Evolutionary conservation across 2,797 vertebrate genomes (phyloP).

Genomic region (Sebastes trivittatus): DNA sequence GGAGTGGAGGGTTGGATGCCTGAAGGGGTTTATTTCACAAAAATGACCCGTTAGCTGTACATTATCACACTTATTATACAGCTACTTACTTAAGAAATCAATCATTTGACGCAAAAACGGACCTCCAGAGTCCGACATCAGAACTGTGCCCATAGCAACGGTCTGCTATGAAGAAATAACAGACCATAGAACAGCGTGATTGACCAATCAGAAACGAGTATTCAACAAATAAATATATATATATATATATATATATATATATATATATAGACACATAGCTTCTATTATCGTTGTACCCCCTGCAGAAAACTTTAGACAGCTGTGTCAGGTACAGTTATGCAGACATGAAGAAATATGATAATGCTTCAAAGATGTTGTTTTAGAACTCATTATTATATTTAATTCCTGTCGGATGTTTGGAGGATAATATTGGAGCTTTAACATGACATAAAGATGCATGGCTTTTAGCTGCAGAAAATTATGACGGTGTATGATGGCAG

Average conservation of each 20-base stretch:
- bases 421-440: background rate
- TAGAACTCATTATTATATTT: background rate
- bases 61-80: too few species aligned
- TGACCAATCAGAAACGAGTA: rapidly evolving
- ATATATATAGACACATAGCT: too few species aligned
- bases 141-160: too few species aligned
- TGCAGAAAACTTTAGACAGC: background rate
- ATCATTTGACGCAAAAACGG: too few species aligned
- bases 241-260: too few species aligned
- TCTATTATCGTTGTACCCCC: background rate
- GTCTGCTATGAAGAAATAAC: too few species aligned
- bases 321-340: background rate
- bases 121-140: too few species aligned
- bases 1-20: too few species aligned
- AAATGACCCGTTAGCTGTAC: rapidly evolving
- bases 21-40: too few species aligned
- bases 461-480: background rate
- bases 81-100: too few species aligned
- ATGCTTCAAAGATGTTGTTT: background rate
- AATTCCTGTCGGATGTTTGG: background rate
- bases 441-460: background rate
- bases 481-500: background rate
- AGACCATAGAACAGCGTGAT: too few species aligned
- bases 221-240: too few species aligned
- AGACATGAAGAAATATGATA: background rate